phyloP scores from a whole-genome alignment of 1,140 invertebrate genomes.

The Bicyclus anynana region DNA sequence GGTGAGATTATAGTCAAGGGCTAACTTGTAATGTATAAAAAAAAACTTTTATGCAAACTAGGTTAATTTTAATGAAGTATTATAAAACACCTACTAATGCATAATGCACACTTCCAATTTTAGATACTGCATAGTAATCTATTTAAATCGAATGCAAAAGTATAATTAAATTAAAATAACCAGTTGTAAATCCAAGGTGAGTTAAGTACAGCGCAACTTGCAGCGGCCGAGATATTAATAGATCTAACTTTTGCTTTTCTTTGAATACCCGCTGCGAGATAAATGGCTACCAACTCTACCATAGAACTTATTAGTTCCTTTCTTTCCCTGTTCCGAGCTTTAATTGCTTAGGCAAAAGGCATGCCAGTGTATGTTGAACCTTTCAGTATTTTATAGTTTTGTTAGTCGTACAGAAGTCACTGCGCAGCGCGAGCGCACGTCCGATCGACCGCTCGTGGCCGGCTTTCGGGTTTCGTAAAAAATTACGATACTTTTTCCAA shows the following conservation, averaged over 20 bases:
- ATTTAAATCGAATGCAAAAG: not conserved
- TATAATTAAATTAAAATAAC: conserved; percentile 1
- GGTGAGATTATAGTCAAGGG: no score
- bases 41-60: no score
- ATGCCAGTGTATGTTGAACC: not conserved
- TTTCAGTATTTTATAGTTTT: conserved; percentile 32
- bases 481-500: conserved; percentile 13
- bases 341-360: conserved; percentile 4
- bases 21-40: no score
- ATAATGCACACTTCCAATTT: no score
- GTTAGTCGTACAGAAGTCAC: conserved; percentile 42
- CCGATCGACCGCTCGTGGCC: conserved; percentile 7
- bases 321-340: not conserved
- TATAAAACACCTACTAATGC: no score
- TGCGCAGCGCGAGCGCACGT: conserved; percentile 37
- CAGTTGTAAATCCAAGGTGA: not conserved
- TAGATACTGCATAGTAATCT: no score
- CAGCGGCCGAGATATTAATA: conserved; percentile 1
- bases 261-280: not conserved
- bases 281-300: not conserved
- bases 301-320: not conserved
- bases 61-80: no score
- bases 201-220: not conserved
- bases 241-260: conserved; percentile 5
- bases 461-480: conserved; percentile 10